Conservation (phyloP, 2,797 vertebrate genomes). For the Cephalopachus bancanus region DNA sequence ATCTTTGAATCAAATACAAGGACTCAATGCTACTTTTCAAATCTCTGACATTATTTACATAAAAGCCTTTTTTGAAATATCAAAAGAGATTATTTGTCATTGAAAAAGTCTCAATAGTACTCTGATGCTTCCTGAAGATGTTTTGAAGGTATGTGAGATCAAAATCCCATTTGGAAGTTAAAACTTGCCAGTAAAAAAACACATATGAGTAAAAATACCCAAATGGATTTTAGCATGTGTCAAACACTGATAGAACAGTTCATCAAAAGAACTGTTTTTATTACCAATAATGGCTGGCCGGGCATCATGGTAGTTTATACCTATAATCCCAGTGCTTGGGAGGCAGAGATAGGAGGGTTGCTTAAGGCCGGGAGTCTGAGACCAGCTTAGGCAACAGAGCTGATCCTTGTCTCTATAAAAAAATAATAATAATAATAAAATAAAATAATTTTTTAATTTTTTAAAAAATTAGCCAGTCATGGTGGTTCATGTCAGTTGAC, state of each 20-base stretch:
- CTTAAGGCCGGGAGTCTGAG: too few relatives aligned
- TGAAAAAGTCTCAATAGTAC: slow-evolving; percentile 77
- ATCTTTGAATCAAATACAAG: slow-evolving; percentile 83
- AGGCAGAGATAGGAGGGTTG: too few relatives aligned
- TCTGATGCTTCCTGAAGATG: slow-evolving; percentile 76
- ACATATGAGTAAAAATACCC: background rate
- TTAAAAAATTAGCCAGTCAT: too few relatives aligned
- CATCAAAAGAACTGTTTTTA: background rate
- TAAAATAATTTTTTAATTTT: too few relatives aligned
- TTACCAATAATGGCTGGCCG: background rate
- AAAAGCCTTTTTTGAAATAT: slow-evolving; percentile 75
- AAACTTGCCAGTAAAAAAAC: slow-evolving; percentile 50
- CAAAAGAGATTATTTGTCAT: slow-evolving; percentile 77
- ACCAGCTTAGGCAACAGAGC: too few relatives aligned
- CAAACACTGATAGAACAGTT: background rate
- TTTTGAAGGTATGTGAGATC: slow-evolving; percentile 64
- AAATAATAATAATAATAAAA: too few relatives aligned
- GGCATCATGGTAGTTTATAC: too few relatives aligned
- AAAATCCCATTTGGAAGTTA: slow-evolving; percentile 68
- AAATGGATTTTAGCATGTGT: background rate
- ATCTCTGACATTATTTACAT: slow-evolving; percentile 80
- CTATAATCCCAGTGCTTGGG: too few relatives aligned
- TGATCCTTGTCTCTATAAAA: too few relatives aligned
- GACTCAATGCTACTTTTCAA: slow-evolving; percentile 76
- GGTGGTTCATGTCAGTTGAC: too few relatives aligned